Evolutionary conservation across 2,113 vertebrate species (phyloP).

Genomic region (Rhynchomys soricoides): DNA sequence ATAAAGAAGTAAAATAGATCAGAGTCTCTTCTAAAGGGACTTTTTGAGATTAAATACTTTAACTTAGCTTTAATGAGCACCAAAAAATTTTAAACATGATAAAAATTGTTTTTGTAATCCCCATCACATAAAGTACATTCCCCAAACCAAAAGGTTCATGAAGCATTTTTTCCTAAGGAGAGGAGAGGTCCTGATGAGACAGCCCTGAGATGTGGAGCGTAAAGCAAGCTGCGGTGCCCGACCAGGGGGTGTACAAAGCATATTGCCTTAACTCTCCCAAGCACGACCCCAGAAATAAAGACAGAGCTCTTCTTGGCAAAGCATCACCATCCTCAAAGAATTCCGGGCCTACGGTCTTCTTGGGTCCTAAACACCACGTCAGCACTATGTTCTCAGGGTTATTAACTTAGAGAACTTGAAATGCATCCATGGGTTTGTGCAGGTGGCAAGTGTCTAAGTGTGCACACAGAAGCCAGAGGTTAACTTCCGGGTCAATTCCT

Average conservation of each 20-base stretch:
- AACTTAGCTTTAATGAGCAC: slow-evolving; percentile 19
- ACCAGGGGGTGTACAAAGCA: too few species aligned
- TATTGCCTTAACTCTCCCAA: neutral
- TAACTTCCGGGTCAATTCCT: neutral
- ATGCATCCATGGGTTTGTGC: neutral
- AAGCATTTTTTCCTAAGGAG: neutral
- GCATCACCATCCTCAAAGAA: slow-evolving; percentile 11
- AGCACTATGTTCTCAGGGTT: neutral
- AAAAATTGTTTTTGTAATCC: neutral
- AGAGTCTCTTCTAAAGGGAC: neutral
- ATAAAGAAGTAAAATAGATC: slow-evolving; percentile 44
- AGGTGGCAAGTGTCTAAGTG: neutral
- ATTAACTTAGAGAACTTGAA: slow-evolving; percentile 14
- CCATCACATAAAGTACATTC: slow-evolving; percentile 1
- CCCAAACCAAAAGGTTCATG: neutral
- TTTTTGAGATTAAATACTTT: slow-evolving; percentile 34
- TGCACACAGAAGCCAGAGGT: neutral
- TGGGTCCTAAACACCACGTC: neutral
- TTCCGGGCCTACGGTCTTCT: neutral
- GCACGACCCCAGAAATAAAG: neutral
- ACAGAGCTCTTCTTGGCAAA: neutral
- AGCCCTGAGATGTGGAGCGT: neutral
- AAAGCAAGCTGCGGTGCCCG: neutral
- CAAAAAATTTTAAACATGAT: slow-evolving; percentile 35
- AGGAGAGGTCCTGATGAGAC: neutral